A percentile compares a stretch with the other conserved stretches of the same genome.
Evolutionary conservation across 2,888 invertebrate species (phyloP).

Genomic region (Ariolimax columbianus): DNA sequence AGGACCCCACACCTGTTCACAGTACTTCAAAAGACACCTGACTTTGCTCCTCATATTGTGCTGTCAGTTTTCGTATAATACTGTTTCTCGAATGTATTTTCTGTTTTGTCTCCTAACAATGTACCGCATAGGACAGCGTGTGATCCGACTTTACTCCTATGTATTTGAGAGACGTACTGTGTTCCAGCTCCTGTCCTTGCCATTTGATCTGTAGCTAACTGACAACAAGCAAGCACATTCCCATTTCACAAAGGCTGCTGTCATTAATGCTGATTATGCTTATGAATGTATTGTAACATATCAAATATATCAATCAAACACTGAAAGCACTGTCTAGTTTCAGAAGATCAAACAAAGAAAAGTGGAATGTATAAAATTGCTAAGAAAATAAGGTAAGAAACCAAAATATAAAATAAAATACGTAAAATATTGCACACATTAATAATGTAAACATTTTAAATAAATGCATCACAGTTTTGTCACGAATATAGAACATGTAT

Average conservation of each 20-base stretch:
- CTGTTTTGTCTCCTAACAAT: too few species aligned
- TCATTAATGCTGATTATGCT: slow-evolving; percentile 18
- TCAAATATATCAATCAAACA: not conserved
- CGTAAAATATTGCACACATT: slow-evolving; percentile 18
- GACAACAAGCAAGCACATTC: not conserved
- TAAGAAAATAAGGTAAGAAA: slow-evolving; percentile 1
- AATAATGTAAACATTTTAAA: not conserved
- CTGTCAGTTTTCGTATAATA: too few species aligned
- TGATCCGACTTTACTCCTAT: too few species aligned
- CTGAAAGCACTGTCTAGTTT: not conserved
- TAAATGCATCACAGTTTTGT: not conserved
- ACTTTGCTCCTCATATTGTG: too few species aligned
- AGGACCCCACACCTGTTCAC: too few species aligned
- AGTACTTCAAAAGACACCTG: too few species aligned
- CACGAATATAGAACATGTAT: not conserved
- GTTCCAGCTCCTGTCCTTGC: too few species aligned
- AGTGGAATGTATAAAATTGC: slow-evolving; percentile 7
- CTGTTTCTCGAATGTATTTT: too few species aligned
- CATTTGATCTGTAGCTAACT: too few species aligned
- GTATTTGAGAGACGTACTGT: too few species aligned
- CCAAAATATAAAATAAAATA: not conserved
- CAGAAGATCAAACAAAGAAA: not conserved
- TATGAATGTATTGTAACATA: not conserved
- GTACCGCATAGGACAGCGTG: too few species aligned
- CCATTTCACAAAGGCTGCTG: not conserved